Evolutionary conservation across 1,140 invertebrate genomes (phyloP), one percentile per base, ranked within the genome.

Genomic region (Aphaenogaster rudis): DNA sequence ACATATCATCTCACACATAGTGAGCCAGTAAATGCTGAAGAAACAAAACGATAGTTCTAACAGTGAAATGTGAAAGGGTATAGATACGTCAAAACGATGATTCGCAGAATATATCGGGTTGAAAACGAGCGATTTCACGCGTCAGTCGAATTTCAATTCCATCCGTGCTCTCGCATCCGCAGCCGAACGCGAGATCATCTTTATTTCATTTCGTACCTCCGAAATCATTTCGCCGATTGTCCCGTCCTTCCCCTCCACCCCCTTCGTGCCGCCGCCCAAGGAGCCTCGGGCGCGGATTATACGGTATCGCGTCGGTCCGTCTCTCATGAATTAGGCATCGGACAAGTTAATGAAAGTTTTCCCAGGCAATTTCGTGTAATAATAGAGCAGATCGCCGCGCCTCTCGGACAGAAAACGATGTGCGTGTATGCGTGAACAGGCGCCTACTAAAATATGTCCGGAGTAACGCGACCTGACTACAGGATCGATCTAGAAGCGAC

Each of bases 321-420:
- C 90, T 85, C 90, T 91, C 90, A 91, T 91, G 90, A 91, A 91
- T 91, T 89, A 91, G 88, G 85, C 90, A 91, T 91, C 84, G 90
- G 79, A 87, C 89, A 90, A 91, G 87, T 89, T 89, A 91, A 91
- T 91, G 85, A 91, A 91, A 91, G 87, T 91, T 91, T 91, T 91
- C 90, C 88, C 85, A 80, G 61, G 52, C 90, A 80, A 91, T 91
- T 91, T 91, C 59, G 84, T 48, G 84, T 91, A 91, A 91, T 91
- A 91, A 91, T 91, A 91, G 90, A 90, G 86, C 61, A 74, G 77
- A 74, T 61, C 57, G 42, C 86, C 88, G 85, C 74, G 79, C 69
- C 36, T 64, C 63, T 69, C 59, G 36, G n/a, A 71, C 39, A 87
- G 66, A 67, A 61, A 80, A 76, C 39, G 48, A 39, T 21, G 42